Evolutionary conservation across 2,797 vertebrate genomes (phyloP).

Genomic region (Luscinia megarhynchos): DNA sequence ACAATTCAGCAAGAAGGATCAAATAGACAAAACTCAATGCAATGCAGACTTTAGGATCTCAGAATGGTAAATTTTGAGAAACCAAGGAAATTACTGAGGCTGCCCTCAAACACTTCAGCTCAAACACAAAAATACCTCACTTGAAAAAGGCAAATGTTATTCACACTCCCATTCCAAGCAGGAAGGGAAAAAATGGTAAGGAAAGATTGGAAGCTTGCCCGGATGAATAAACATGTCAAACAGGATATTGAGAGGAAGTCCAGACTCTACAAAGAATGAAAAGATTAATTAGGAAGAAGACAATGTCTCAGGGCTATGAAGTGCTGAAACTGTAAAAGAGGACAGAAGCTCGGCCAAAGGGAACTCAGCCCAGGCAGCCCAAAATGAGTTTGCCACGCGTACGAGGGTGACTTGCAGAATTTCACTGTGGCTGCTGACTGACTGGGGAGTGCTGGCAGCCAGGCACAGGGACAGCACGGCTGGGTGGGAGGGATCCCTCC

Average conservation of each 20-base stretch:
- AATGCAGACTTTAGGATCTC: not conserved
- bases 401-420: fast-evolving
- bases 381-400: not conserved
- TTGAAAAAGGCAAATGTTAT: not conserved
- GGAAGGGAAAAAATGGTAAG: not conserved
- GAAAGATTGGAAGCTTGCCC: not conserved
- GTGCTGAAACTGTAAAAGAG: not conserved
- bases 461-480: fast-evolving
- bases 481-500: fast-evolving
- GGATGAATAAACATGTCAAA: not conserved
- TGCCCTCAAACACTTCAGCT: not conserved
- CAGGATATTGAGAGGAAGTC: conserved; percentile 16
- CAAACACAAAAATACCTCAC: not conserved
- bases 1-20: not conserved
- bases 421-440: not conserved
- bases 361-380: not conserved
- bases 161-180: not conserved
- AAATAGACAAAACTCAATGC: not conserved
- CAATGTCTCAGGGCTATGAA: not conserved
- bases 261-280: conserved; percentile 3
- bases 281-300: conserved; percentile 20
- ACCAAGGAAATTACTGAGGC: not conserved
- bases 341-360: not conserved
- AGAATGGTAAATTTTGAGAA: not conserved
- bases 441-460: not conserved